phyloP scores from a whole-genome alignment of 1,140 invertebrate genomes.

The Schlechtendalia chinensis region DNA sequence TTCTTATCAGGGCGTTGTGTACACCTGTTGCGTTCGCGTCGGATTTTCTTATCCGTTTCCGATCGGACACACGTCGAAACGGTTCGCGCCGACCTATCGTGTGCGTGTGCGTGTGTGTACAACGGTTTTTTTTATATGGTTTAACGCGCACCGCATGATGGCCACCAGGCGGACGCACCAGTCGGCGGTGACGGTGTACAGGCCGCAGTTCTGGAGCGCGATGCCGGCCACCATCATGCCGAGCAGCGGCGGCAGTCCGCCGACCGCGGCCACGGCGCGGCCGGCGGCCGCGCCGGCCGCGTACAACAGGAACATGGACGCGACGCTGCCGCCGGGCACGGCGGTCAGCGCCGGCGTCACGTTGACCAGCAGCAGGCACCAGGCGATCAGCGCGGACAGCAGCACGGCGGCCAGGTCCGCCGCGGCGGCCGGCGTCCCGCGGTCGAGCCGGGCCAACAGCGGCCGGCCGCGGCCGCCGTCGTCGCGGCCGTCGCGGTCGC shows the following conservation, averaged over 20 bases:
- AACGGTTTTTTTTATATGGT: no score
- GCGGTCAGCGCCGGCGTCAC: conserved; percentile 37
- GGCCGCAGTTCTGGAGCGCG: conserved; percentile 52
- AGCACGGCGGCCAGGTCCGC: conserved; percentile 27
- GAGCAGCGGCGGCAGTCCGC: conserved; percentile 53
- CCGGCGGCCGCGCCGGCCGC: conserved; percentile 43
- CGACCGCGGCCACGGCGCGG: conserved; percentile 35
- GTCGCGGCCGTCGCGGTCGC: neutral
- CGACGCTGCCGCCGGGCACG: conserved; percentile 52
- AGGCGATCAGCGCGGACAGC: conserved; percentile 42
- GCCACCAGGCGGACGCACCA: conserved; percentile 47
- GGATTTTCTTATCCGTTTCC: no score
- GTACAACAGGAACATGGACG: conserved; percentile 52
- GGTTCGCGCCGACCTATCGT: no score
- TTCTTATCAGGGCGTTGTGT: no score
- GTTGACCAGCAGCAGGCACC: conserved; percentile 49
- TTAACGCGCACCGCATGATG: conserved; percentile 39
- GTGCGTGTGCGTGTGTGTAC: no score
- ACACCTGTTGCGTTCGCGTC: no score
- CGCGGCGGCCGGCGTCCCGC: conserved; percentile 19
- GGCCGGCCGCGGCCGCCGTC: neutral
- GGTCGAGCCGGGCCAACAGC: neutral
- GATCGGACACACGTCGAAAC: no score
- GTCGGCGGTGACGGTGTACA: conserved; percentile 52
- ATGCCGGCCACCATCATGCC: conserved; percentile 55